Evolutionary conservation across 2,797 vertebrate genomes (phyloP), one percentile per base, ranked within the genome.

Genomic region (Sebastes iracundus): DNA sequence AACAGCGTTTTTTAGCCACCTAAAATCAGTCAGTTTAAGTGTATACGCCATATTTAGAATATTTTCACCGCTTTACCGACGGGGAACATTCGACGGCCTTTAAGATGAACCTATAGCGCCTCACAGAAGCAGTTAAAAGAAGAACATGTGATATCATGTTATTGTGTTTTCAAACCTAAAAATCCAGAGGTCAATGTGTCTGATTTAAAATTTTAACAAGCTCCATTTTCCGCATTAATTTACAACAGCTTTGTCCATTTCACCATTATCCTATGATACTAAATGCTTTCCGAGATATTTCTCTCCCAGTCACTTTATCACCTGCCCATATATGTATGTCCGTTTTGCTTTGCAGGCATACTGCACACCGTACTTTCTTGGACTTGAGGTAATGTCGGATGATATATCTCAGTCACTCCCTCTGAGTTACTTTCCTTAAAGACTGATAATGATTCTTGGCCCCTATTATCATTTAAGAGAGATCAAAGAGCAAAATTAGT

Each of bases 381-480:
- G 49, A 32, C 64, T 70, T 38, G 13, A 49, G 59, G 38, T 77
- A 23, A 42, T 66, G 56, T 30, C 66, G 25, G 42, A 85, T 83
- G 70, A 86, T 86, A 72, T 74, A 83, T 85, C 55, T 49, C 18
- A 73, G 75, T 77, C 46, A 72, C 63, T 87, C 53, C 64, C 69
- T 80, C 49, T 27, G 58, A 92, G 81, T 92, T 84, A 85, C 82
- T 89, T 82, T 81, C 78, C 79, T 81, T 70, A 85, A 79, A 84
- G 87, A 92, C 81, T 64, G 65, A 89, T 90, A 86, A 93, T 75
- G 85, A 91, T 91, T 92, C 81, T 80, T 88, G 81, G 88, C 90
- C 90, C 91, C 90, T 85, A 90, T 93, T 92, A 94, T 92, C 88
- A 92, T 93, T 92, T 92, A 92, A 89, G 88, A 86, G 90, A 93